Conservation (phyloP, 2,888 invertebrate species). For the Bugulina stolonifera region DNA sequence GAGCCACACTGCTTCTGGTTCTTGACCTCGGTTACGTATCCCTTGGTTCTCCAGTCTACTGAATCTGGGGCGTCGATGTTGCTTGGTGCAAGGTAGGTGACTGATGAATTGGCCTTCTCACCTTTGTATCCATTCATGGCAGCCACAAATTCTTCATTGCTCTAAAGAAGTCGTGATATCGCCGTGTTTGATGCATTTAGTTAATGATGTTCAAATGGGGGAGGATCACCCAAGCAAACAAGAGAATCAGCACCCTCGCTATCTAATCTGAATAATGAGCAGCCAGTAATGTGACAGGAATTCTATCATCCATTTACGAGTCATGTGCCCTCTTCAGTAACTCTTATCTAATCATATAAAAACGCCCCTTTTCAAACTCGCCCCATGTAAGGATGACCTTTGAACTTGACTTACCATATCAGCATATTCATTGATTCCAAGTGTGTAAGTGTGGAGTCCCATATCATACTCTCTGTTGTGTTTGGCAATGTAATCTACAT, state of each 20-base stretch:
- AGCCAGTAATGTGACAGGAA: no score
- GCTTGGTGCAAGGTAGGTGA: slow-evolving; percentile 28
- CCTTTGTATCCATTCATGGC: slow-evolving; percentile 32
- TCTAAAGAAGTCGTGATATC: no score
- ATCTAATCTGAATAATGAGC: no score
- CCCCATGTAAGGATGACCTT: no score
- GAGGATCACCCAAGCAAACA: no score
- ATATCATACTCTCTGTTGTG: slow-evolving; percentile 41
- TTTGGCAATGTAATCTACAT: slow-evolving; percentile 35
- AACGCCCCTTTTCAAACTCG: no score
- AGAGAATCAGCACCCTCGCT: no score
- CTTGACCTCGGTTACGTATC: slow-evolving; percentile 47
- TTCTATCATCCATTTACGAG: no score
- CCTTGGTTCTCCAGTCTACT: slow-evolving; percentile 46
- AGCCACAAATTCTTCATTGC: slow-evolving; percentile 31
- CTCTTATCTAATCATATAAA: no score
- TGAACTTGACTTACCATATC: slow-evolving; percentile 62
- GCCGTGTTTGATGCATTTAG: no score
- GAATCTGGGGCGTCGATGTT: slow-evolving; percentile 42
- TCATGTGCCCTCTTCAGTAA: no score
- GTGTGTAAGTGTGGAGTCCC: slow-evolving; percentile 37
- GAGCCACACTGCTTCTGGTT: slow-evolving; percentile 45
- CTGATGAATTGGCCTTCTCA: background rate
- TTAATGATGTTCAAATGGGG: no score
- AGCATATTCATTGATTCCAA: slow-evolving; percentile 41